Evolutionary conservation across 2,113 vertebrate species (phyloP).

Genomic region (Thryonomys swinderianus): DNA sequence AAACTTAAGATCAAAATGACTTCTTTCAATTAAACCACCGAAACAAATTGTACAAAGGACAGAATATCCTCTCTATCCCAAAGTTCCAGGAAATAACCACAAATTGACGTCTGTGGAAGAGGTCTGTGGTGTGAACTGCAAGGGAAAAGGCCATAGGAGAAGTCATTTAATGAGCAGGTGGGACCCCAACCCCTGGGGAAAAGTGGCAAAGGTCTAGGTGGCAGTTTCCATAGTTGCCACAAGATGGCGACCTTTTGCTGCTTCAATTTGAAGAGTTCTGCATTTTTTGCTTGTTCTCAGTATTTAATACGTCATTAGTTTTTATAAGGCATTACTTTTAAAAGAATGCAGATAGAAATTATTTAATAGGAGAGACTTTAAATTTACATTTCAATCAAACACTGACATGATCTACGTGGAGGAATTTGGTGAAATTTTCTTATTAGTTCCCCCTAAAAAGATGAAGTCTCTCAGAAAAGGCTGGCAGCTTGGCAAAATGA

Average conservation of each 20-base stretch:
- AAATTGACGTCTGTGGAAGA: background rate
- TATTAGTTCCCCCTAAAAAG: conserved; percentile 43
- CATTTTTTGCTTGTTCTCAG: background rate
- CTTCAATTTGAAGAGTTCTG: conserved; percentile 59
- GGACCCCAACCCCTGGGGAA: background rate
- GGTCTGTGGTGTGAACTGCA: background rate
- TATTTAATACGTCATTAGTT: conserved; percentile 62
- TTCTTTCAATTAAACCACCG: background rate
- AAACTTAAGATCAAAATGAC: background rate
- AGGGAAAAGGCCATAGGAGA: background rate
- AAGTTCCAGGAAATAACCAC: background rate
- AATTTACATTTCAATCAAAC: conserved; percentile 57
- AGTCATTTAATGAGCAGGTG: background rate
- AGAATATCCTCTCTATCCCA: background rate
- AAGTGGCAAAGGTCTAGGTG: background rate
- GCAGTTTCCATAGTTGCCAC: conserved; percentile 66
- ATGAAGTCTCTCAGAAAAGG: conserved; percentile 66
- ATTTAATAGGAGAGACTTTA: background rate
- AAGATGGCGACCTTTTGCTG: conserved; percentile 77
- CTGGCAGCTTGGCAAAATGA: conserved; percentile 52
- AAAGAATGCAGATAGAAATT: conserved; percentile 57
- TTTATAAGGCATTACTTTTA: conserved; percentile 60
- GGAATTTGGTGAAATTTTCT: conserved; percentile 41
- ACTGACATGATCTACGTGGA: background rate
- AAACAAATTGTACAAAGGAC: too few species aligned